Evolutionary conservation across 1,140 invertebrate genomes (phyloP).

Genomic region (Triops longicaudatus): DNA sequence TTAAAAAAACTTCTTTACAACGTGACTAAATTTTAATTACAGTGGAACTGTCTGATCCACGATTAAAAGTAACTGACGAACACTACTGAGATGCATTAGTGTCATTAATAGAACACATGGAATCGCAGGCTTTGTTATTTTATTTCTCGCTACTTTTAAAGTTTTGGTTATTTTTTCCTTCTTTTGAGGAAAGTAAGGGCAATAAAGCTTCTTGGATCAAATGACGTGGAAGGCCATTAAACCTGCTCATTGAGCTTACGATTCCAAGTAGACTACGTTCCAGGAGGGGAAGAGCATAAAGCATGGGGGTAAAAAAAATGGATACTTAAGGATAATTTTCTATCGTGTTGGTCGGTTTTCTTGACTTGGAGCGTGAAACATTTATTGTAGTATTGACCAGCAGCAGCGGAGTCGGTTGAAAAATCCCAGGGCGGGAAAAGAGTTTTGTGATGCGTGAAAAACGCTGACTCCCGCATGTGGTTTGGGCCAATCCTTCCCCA

Average conservation of each 20-base stretch:
- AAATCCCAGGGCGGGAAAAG: constrained; percentile 10
- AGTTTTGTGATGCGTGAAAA: neutral
- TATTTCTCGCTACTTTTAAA: too few relatives aligned
- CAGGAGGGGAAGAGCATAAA: neutral
- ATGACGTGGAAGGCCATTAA: constrained; percentile 7
- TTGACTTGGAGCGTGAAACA: neutral
- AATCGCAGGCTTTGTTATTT: too few relatives aligned
- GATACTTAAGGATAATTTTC: neutral
- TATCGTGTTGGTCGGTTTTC: neutral
- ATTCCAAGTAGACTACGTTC: too few relatives aligned
- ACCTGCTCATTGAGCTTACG: neutral
- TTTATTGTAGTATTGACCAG: constrained; percentile 10
- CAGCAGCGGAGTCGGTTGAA: neutral
- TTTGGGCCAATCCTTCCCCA: neutral
- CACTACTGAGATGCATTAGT: too few relatives aligned
- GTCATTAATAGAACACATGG: too few relatives aligned
- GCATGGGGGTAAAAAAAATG: neutral
- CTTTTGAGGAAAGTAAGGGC: neutral
- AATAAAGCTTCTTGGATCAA: neutral
- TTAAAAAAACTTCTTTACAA: too few relatives aligned
- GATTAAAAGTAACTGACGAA: too few relatives aligned
- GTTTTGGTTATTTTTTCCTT: too few relatives aligned
- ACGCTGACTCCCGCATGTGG: neutral
- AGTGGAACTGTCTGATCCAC: too few relatives aligned
- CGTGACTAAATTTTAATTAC: too few relatives aligned